These are phyloP conservation scores for Ruditapes philippinarum DNA, from an alignment of 1,140 invertebrate species.

Conservation along the genomic window DNA sequence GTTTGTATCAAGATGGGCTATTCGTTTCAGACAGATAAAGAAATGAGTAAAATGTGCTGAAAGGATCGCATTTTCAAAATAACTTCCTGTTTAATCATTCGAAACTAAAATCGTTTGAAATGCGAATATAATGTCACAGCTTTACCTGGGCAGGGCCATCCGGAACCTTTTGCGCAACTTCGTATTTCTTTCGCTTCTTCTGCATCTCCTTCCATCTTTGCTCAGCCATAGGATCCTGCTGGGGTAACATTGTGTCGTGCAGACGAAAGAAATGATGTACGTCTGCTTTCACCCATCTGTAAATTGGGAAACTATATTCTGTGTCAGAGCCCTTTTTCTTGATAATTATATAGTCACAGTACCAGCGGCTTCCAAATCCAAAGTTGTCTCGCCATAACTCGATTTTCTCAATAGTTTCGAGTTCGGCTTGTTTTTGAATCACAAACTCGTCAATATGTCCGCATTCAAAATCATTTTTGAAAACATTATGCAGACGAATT, in stretches of 20 bases:
- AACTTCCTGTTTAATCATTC: too few relatives aligned
- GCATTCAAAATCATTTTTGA: conserved; percentile 87
- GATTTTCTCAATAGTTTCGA: conserved; percentile 81
- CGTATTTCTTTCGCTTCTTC: conserved; percentile 84
- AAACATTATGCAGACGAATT: conserved; percentile 83
- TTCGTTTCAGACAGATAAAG: too few relatives aligned
- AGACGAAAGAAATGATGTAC: conserved; percentile 85
- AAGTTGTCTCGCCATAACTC: conserved; percentile 82
- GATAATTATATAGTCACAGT: conserved; percentile 66
- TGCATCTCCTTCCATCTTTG: conserved; percentile 85
- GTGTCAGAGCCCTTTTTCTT: conserved; percentile 38
- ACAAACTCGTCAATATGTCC: conserved; percentile 84
- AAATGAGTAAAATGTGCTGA: too few relatives aligned
- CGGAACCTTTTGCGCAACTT: conserved; percentile 83
- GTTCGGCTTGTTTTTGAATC: conserved; percentile 45
- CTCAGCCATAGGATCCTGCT: conserved; percentile 84
- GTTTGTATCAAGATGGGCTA: too few relatives aligned
- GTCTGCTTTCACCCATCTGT: conserved; percentile 86
- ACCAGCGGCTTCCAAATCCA: conserved; percentile 77
- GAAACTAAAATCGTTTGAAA: too few relatives aligned
- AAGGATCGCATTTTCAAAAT: too few relatives aligned
- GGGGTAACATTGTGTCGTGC: conserved; percentile 86
- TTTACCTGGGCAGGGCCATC: conserved; percentile 87
- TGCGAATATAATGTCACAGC: too few relatives aligned
- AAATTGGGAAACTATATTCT: conserved; percentile 84